Evolutionary conservation across 2,888 invertebrate genomes (phyloP), one percentile per base, ranked within the genome.

Genomic region (Formica aserva): DNA sequence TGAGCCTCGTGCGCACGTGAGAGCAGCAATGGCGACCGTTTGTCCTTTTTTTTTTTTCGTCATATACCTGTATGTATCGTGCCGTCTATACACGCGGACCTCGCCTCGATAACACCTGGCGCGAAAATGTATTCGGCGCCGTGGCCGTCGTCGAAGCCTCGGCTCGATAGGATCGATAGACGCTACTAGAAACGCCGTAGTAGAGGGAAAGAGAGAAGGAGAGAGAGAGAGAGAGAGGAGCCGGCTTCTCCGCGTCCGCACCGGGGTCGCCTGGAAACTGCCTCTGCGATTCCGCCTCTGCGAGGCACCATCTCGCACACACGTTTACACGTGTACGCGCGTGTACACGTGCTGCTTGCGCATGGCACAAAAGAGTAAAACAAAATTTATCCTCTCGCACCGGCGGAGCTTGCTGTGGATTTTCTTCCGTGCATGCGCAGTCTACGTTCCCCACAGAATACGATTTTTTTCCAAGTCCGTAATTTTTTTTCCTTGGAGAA

Each of bases 101-200:
- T 77, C 77, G 86, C 84, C 85, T 84, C 89, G 87, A 75, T 77
- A 76, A 86, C 83, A 71, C 57, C 83, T 75, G 85, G 80, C 87
- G 87, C 78, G 88, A 87, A 90, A 90, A 90, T 90, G 90, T 90
- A 90, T 90, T 90, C 90, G 89, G 86, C 86, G 78, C 71, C 71
- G 85, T 90, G 85, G 85, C 84, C 84, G 90, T 84, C 88, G 87
- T 85, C 86, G 86, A 90, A 90, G 90, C 90, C 78, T 89, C 87
- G 86, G 82, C 78, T 78, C 90, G 90, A 90, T 90, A 89, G 90
- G 90, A 91, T 91, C 90, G 90, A 90, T 90, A 91, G 91, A 91
- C 83, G 90, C 89, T 72, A 62, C 72, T 87, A 90, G 90, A 88
- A 90, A 90, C 89, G 87, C 86, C 13, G 55, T 29, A 60, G 41